Percentiles rank a stretch among this genome's conserved stretches.
These are phyloP conservation scores for Archips crataeganus DNA, from an alignment of 2,888 invertebrate genomes.

Conservation along the genomic window DNA sequence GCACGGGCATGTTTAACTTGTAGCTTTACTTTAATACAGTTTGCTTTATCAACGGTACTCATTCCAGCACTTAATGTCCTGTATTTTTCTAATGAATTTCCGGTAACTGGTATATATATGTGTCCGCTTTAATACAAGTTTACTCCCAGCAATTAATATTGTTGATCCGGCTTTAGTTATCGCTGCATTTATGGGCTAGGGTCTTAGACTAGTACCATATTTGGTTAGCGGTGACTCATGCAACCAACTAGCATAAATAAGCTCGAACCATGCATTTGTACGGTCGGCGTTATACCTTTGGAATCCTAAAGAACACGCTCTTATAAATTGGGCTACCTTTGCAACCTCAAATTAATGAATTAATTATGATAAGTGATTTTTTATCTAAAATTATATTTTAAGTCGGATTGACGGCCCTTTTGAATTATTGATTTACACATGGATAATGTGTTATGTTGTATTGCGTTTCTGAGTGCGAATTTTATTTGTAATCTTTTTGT, in stretches of 20 bases:
- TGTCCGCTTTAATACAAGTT: slow-evolving; percentile 28
- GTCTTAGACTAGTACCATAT: slow-evolving; percentile 57
- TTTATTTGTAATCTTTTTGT: background rate
- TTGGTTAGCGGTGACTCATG: slow-evolving; percentile 69
- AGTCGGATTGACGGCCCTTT: background rate
- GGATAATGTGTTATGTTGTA: background rate
- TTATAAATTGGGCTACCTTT: background rate
- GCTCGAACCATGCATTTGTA: slow-evolving; percentile 14
- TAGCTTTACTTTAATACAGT: slow-evolving; percentile 10
- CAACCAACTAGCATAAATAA: slow-evolving; percentile 42
- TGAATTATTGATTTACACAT: background rate
- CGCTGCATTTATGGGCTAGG: slow-evolving; percentile 37
- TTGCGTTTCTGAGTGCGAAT: background rate
- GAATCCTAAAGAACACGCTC: background rate
- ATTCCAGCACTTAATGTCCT: background rate
- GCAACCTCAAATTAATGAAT: background rate
- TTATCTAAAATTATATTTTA: too few species aligned
- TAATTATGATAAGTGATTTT: too few species aligned
- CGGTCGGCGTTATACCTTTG: background rate
- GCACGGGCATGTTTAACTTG: slow-evolving; percentile 17
- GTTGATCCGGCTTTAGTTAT: slow-evolving; percentile 34
- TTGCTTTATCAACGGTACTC: slow-evolving; percentile 12
- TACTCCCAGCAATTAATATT: slow-evolving; percentile 37
- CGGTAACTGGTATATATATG: slow-evolving; percentile 13
- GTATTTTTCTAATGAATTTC: slow-evolving; percentile 26